A percentile compares a stretch with the other conserved stretches of the same genome.
These are phyloP conservation scores for Henricia sp. DNA, from an alignment of 53 echinoderm and acorn worm species.

Conservation along the genomic window DNA sequence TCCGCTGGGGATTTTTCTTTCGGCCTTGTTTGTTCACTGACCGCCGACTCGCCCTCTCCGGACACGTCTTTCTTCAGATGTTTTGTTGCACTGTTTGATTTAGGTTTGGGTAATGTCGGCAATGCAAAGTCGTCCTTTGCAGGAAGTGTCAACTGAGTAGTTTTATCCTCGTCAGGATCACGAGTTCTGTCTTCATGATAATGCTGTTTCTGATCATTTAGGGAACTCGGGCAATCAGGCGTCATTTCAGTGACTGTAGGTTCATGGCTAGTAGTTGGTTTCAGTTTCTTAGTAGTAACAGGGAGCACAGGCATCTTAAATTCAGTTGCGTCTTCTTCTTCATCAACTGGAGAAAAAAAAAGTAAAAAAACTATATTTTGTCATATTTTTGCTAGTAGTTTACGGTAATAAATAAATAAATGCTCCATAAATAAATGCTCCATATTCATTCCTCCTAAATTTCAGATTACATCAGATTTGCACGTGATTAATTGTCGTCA, in stretches of 20 bases:
- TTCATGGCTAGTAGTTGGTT: neutral
- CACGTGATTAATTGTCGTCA: too few species aligned
- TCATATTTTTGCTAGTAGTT: too few species aligned
- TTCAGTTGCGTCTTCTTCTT: neutral
- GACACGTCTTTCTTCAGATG: neutral
- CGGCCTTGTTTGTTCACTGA: neutral
- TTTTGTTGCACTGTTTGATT: neutral
- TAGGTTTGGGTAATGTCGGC: conserved; percentile 20
- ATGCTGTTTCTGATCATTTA: neutral
- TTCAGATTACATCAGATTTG: too few species aligned
- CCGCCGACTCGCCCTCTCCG: neutral
- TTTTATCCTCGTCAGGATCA: neutral
- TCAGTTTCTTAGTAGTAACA: neutral
- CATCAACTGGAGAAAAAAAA: neutral
- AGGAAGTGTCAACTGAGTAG: neutral
- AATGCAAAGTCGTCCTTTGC: neutral
- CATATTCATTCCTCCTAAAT: too few species aligned
- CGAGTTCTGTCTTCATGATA: neutral
- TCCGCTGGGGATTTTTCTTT: conserved; percentile 69
- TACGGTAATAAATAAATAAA: too few species aligned
- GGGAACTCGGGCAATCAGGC: neutral
- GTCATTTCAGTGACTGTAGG: neutral
- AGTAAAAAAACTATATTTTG: too few species aligned
- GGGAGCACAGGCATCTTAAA: conserved; percentile 22
- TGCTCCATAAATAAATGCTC: too few species aligned